A percentile compares a stretch with the other conserved stretches of the same genome.
These are phyloP conservation scores for Polyommatus icarus DNA, from an alignment of 2,888 invertebrate species.

Conservation along the genomic window DNA sequence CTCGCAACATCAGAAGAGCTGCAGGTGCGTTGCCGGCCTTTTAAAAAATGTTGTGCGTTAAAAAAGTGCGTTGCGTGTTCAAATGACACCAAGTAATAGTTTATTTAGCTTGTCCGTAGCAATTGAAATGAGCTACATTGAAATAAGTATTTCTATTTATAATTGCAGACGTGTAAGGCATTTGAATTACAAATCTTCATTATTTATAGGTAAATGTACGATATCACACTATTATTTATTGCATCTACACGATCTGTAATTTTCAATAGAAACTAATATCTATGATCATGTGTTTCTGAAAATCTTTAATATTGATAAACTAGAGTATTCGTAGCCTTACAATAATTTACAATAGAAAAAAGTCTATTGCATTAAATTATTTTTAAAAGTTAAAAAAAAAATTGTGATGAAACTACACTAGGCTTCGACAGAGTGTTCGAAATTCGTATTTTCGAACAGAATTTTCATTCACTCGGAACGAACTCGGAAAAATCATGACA, in stretches of 20 bases:
- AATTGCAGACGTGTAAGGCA: slow-evolving; percentile 7
- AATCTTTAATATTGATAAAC: background rate
- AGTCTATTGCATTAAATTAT: background rate
- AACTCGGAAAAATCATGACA: background rate
- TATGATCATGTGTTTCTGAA: background rate
- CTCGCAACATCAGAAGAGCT: no score
- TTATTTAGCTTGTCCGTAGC: background rate
- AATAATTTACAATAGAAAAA: background rate
- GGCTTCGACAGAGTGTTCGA: background rate
- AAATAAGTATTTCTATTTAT: slow-evolving; percentile 10
- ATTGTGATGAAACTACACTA: no score
- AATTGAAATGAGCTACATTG: background rate
- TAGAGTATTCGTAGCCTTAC: background rate
- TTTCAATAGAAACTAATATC: background rate
- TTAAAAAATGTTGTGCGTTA: no score
- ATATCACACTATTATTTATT: background rate
- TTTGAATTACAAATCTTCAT: background rate
- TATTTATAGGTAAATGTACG: background rate
- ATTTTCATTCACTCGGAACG: background rate
- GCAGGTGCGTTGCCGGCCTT: no score
- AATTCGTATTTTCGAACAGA: background rate
- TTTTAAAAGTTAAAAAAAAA: background rate
- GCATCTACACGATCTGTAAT: background rate
- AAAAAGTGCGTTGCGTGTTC: no score
- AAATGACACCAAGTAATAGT: background rate